Base-by-base conservation (phyloP, 1,140 invertebrate species). In the Ericerus pela region DNA sequence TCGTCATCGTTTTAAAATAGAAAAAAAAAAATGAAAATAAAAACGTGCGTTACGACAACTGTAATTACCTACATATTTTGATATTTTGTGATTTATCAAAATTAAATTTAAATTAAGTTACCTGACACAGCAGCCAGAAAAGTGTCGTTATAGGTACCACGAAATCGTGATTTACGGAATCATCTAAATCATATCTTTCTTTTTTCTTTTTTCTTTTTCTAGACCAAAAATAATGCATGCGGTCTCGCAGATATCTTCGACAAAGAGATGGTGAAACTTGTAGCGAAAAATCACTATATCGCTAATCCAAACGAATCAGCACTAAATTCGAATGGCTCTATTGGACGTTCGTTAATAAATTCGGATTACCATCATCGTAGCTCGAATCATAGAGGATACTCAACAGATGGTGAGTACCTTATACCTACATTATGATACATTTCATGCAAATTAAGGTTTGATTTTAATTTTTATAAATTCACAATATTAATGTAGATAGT, bases 211-310 rank as follows among this genome's bases (percentile, higher is more conserved):
- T 4, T 16, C 6, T 16, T 47, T 47, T 20, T 24, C 22, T 18
- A 24, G 8, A 47, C 26, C 20, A 47, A 47, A 10, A 24, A 47
- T 22, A 24, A 20, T 10, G 26, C 3, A 4, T 8, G 2, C 16
- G 26, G 10, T 47, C 26, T 8, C 22, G 26, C 2, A 47, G 3
- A 4, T 8, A 10, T 24, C 14, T 8, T 24, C 3, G 22, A 6
- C 37, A 8, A 47, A 47, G 41, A 18, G 51, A 65, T 65, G 64
- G 64, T 60, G 6, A 61, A 62, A 24, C 63, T 60, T 30, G 28
- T 65, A 12, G 57, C 59, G 18, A 65, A 64, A 51, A 56, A 63
- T 31, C 64, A 65, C 31, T 65, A 65, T 56, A 29, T 65, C 27
- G 64, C 64, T 22, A 61, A 60, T 11, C 64, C 60, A 11, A 54